A percentile compares a stretch with the other conserved stretches of the same genome.
Evolutionary conservation across 1,140 invertebrate species (phyloP).

Genomic region (Ooceraea biroi): DNA sequence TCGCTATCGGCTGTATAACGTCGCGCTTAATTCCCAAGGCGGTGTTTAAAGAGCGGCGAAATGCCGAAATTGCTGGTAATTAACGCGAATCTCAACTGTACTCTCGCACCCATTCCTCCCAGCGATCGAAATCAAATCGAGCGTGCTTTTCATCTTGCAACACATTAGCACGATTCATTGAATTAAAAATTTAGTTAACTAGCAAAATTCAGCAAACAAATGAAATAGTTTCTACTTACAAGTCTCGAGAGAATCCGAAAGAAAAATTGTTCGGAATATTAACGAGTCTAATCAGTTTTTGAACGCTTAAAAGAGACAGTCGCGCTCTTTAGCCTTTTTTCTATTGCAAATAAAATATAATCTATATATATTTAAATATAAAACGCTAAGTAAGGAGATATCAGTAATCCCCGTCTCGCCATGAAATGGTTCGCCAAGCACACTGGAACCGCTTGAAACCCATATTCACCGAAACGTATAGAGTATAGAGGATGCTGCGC

Average conservation of each 20-base stretch:
- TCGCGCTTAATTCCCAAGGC: slow-evolving; percentile 67
- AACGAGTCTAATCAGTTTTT: too few relatives aligned
- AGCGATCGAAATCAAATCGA: slow-evolving; percentile 67
- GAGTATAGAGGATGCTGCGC: not conserved
- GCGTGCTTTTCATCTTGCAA: slow-evolving; percentile 15
- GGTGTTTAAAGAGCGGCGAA: slow-evolving; percentile 70
- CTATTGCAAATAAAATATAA: not conserved
- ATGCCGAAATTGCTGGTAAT: slow-evolving; percentile 74
- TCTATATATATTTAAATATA: too few relatives aligned
- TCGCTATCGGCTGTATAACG: slow-evolving; percentile 10
- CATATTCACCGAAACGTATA: not conserved
- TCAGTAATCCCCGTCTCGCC: not conserved
- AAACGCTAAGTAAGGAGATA: not conserved
- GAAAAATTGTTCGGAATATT: not conserved
- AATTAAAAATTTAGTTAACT: not conserved
- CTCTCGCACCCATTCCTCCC: slow-evolving; percentile 27
- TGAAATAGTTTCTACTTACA: not conserved
- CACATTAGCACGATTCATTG: not conserved
- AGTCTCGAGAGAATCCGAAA: not conserved
- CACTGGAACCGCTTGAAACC: not conserved
- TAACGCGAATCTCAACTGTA: slow-evolving; percentile 64
- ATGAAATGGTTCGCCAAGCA: not conserved
- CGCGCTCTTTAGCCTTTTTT: too few relatives aligned
- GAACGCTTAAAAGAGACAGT: too few relatives aligned
- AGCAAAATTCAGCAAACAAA: not conserved